A percentile compares a stretch with the other conserved stretches of the same genome.
phyloP scores from a whole-genome alignment of 2,113 vertebrate species.

The Cavia aperea region DNA sequence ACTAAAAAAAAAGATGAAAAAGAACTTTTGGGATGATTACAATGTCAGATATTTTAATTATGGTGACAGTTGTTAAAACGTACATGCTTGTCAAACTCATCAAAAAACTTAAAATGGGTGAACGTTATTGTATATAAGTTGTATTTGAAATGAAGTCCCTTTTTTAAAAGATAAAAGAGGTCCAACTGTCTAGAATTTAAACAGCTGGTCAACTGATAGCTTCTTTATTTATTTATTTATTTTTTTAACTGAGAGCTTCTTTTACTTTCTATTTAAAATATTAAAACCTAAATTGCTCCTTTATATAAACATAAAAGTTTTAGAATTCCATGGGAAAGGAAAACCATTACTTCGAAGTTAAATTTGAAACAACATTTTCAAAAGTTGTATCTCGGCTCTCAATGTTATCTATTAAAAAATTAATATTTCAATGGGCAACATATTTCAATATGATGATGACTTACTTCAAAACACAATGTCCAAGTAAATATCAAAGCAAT shows the following conservation, averaged over 20 bases:
- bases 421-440: background rate
- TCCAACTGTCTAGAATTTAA: background rate
- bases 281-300: slow-evolving; percentile 1
- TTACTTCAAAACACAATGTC: background rate
- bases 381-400: background rate
- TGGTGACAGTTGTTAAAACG: background rate
- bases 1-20: background rate
- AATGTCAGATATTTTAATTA: background rate
- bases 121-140: background rate
- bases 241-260: background rate
- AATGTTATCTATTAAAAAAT: slow-evolving; percentile 26
- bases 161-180: slow-evolving; percentile 3
- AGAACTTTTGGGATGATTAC: background rate
- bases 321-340: slow-evolving; percentile 7
- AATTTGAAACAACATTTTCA: slow-evolving; percentile 4
- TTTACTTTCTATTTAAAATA: slow-evolving; percentile 25
- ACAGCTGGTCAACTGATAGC: background rate
- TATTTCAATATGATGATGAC: background rate
- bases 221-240: no score
- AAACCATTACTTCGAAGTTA: slow-evolving; percentile 33
- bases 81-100: background rate
- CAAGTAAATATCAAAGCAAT: background rate
- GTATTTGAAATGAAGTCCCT: background rate
- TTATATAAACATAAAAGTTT: slow-evolving; percentile 26
- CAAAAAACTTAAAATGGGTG: background rate